phyloP scores from a whole-genome alignment of 2,888 invertebrate species.

The Cheiracanthium punctorium region DNA sequence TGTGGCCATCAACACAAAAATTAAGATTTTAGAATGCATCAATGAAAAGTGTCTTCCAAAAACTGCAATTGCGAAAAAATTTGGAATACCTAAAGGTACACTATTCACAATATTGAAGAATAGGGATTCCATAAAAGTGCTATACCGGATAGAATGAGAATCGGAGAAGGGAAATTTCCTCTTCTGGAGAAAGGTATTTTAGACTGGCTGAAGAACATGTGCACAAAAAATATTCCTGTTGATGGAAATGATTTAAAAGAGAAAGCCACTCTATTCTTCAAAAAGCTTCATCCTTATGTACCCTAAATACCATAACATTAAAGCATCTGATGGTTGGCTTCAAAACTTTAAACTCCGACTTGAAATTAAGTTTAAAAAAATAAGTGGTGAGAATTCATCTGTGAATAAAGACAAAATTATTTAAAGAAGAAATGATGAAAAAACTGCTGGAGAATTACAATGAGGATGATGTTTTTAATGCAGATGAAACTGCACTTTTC shows the following conservation, averaged over 20 bases:
- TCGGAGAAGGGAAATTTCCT: too few relatives aligned
- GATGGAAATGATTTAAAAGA: neutral
- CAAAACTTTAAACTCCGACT: neutral
- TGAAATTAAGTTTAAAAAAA: neutral
- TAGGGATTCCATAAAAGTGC: too few relatives aligned
- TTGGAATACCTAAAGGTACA: too few relatives aligned
- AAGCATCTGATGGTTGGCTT: neutral
- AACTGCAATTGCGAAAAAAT: too few relatives aligned
- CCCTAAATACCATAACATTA: too few relatives aligned
- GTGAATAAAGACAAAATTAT: neutral
- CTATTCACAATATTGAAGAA: too few relatives aligned
- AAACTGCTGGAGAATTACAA: neutral
- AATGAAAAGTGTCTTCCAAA: too few relatives aligned
- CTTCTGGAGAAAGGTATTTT: neutral
- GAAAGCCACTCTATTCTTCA: neutral
- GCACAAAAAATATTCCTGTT: neutral
- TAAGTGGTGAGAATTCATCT: neutral
- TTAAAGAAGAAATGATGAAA: conserved; percentile 6
- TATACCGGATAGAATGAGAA: too few relatives aligned
- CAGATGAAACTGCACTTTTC: neutral
- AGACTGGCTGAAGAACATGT: neutral
- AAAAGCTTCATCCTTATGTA: neutral
- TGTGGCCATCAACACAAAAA: too few relatives aligned
- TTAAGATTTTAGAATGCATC: too few relatives aligned
- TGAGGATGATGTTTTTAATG: neutral